Percentiles rank a stretch among this genome's conserved stretches.
Conservation (phyloP, 2,113 vertebrate species). For the Phylloscopus trochiloides region DNA sequence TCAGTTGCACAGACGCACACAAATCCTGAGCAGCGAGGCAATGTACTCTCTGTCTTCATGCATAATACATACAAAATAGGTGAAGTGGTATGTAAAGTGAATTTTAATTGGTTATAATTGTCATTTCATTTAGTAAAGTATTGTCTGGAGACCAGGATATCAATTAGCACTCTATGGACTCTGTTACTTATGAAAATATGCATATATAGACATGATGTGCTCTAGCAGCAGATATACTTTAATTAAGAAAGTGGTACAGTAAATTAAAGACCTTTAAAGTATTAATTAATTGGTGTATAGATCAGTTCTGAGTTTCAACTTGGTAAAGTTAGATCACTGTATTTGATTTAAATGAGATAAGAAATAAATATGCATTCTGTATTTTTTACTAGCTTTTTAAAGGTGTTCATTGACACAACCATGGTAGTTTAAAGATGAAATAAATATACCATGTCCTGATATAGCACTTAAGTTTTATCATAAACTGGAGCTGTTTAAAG, state of each 20-base stretch:
- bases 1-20: slow-evolving; percentile 73
- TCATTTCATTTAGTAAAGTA: slow-evolving; percentile 89
- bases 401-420: neutral
- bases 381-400: neutral
- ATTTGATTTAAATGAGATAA: slow-evolving; percentile 48
- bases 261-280: slow-evolving; percentile 84
- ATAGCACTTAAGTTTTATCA: neutral
- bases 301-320: slow-evolving; percentile 66
- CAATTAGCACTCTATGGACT: slow-evolving; percentile 85
- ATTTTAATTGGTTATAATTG: slow-evolving; percentile 90
- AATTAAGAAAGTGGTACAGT: slow-evolving; percentile 83
- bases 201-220: slow-evolving; percentile 77
- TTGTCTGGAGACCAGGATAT: slow-evolving; percentile 86
- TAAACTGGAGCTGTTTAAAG: neutral
- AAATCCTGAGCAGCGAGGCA: slow-evolving; percentile 76
- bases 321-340: slow-evolving; percentile 58
- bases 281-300: slow-evolving; percentile 79
- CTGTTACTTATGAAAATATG: slow-evolving; percentile 84
- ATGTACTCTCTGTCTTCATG: slow-evolving; percentile 78
- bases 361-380: neutral
- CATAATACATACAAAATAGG: slow-evolving; percentile 87
- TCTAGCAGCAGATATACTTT: slow-evolving; percentile 77
- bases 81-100: slow-evolving; percentile 86
- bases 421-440: neutral
- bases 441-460: neutral